phyloP scores from a whole-genome alignment of 1,140 invertebrate genomes.

The Lutraria rhynchaena region DNA sequence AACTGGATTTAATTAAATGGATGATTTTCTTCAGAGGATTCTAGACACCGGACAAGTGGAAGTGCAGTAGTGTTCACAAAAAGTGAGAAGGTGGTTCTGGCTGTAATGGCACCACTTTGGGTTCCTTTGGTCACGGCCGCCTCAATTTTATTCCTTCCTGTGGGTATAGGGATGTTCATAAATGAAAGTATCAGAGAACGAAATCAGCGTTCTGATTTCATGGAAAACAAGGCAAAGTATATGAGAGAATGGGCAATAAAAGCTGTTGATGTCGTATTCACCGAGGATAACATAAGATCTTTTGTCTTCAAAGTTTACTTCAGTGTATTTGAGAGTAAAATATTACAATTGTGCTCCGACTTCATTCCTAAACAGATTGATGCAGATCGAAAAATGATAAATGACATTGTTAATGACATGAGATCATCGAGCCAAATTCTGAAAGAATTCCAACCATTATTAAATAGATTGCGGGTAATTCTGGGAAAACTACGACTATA shows the following conservation, averaged over 20 bases:
- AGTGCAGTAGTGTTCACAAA: constrained; percentile 55
- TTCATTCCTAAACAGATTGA: constrained; percentile 63
- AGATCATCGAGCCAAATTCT: constrained; percentile 53
- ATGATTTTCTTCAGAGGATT: not conserved
- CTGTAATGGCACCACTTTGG: constrained; percentile 63
- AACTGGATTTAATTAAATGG: too few relatives aligned
- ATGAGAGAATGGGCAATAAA: constrained; percentile 59
- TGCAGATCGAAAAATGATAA: constrained; percentile 57
- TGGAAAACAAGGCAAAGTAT: constrained; percentile 47
- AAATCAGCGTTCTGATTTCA: constrained; percentile 31
- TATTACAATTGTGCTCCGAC: constrained; percentile 59
- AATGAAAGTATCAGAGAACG: constrained; percentile 47
- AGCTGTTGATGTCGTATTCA: constrained; percentile 37
- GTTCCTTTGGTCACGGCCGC: constrained; percentile 63
- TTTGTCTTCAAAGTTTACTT: constrained; percentile 59
- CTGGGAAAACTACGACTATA: constrained; percentile 49
- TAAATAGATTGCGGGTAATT: constrained; percentile 44
- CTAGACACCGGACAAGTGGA: not conserved
- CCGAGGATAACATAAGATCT: constrained; percentile 28
- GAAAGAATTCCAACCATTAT: constrained; percentile 54
- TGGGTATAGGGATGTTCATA: constrained; percentile 60
- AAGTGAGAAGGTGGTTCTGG: constrained; percentile 62
- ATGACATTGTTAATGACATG: constrained; percentile 58
- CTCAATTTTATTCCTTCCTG: constrained; percentile 57
- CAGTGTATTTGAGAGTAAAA: constrained; percentile 48